Base-by-base conservation (phyloP, 1,140 invertebrate genomes). In the Diuraphis noxia region DNA sequence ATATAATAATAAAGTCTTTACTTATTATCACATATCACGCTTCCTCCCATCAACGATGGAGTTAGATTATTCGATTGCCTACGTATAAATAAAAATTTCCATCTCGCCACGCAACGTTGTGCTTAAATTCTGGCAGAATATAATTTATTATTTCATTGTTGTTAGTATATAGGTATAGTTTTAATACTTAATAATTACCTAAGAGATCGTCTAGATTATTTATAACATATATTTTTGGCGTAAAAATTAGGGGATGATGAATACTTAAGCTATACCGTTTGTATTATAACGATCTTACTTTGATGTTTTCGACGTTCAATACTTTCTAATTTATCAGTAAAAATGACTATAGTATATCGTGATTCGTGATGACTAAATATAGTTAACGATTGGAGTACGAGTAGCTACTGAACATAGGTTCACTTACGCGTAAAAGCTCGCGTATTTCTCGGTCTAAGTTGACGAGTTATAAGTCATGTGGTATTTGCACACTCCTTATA, bases 391-490 rank as follows among this genome's bases (percentile, higher is more conserved):
- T 63, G 19, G 56, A 72, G 13, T 13, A 72, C 56, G 30, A 63
- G 9, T 17, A 4, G n/a, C 30, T 72, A 10, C 30, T 30, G 30
- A 46, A 49, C 46, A 49, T 49, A 49, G 46, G 46, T n/a, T n/a
- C n/a, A 13, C 10, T 13, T 0, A 63, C n/a, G 5, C 13, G 4
- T 30, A n/a, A 72, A 72, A n/a, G 30, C 36, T 3, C 9, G 25
- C 23, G 21, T 41, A 84, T 84, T 46, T 21, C 17, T 30, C 82
- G 30, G 13, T 41, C 30, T 46, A 9, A 43, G 52, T 63, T 88
- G 49, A 88, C 86, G 40, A 87, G 46, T 56, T 87, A n/a, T n/a
- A 56, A 88, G 86, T 88, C 86, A 63, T 38, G 36, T 36, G 49
- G 34, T 63, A 30, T 13, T 34, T 13, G 13, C 30, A 72, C n/a